Conservation (phyloP, 2,888 invertebrate species). For the Protophormia terraenovae region DNA sequence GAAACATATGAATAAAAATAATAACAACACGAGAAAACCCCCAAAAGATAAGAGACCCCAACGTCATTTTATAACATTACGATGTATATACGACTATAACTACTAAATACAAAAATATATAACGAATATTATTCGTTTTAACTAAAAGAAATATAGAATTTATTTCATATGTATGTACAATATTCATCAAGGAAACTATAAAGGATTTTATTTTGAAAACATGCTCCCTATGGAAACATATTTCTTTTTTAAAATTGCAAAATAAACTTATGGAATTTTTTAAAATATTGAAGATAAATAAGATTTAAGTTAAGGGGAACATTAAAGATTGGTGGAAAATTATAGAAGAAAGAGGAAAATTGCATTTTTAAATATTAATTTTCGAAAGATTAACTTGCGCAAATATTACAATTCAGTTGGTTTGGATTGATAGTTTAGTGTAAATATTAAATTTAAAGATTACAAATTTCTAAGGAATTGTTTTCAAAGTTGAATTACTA, state of each 20-base stretch:
- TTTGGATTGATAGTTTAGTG: no score
- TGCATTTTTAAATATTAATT: no score
- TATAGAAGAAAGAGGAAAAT: no score
- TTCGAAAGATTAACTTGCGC: no score
- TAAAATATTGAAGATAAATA: neutral
- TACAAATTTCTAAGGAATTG: no score
- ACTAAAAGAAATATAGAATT: neutral
- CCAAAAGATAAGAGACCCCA: neutral
- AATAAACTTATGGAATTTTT: neutral
- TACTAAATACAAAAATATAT: no score
- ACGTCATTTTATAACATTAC: constrained; percentile 9
- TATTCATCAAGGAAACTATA: neutral
- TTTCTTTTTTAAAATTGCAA: neutral
- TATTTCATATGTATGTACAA: neutral
- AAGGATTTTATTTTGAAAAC: neutral
- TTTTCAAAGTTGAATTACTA: no score
- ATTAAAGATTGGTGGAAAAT: neutral
- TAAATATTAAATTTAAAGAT: no score
- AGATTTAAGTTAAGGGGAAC: no score
- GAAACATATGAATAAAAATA: constrained; percentile 1
- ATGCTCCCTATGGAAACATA: neutral
- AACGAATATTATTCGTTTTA: no score
- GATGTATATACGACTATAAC: neutral
- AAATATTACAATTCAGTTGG: no score
- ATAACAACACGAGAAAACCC: neutral